Evolutionary conservation across 2,113 vertebrate species (phyloP).

Genomic region (Pachycephala philippinensis): DNA sequence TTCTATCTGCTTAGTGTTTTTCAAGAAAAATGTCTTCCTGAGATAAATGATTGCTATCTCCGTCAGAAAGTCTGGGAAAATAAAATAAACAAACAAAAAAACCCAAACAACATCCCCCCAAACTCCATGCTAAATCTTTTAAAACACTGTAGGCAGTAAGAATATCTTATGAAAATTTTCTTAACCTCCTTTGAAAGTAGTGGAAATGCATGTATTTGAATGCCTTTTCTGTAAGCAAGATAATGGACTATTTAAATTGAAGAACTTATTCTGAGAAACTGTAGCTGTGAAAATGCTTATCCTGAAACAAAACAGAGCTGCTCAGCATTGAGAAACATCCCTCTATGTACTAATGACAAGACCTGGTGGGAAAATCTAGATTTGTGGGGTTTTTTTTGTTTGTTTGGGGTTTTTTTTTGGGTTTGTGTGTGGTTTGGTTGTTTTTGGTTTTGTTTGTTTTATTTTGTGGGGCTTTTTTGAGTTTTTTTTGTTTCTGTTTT

Average conservation of each 20-base stretch:
- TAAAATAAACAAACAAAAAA: neutral
- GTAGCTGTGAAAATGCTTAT: neutral
- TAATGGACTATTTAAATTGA: constrained; percentile 6
- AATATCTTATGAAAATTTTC: neutral
- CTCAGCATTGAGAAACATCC: neutral
- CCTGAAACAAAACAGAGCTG: neutral
- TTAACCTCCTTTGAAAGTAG: neutral
- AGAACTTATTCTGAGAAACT: neutral
- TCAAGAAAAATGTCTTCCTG: constrained; percentile 40
- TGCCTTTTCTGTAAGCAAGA: neutral
- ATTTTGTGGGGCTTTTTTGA: neutral
- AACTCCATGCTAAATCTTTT: neutral
- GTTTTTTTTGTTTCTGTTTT: neutral
- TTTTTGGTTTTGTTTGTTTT: too few species aligned
- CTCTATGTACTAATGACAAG: neutral
- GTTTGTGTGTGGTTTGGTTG: neutral
- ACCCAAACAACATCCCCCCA: neutral
- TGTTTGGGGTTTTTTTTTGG: rapidly evolving
- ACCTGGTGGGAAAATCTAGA: neutral
- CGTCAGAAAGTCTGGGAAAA: neutral
- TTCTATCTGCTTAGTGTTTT: constrained; percentile 33
- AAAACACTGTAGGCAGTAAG: neutral
- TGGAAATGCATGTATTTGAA: neutral
- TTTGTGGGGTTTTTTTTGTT: neutral
- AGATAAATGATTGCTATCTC: constrained; percentile 48